Conservation (phyloP, 1,140 invertebrate genomes). For the Trinorchestia longiramus region DNA sequence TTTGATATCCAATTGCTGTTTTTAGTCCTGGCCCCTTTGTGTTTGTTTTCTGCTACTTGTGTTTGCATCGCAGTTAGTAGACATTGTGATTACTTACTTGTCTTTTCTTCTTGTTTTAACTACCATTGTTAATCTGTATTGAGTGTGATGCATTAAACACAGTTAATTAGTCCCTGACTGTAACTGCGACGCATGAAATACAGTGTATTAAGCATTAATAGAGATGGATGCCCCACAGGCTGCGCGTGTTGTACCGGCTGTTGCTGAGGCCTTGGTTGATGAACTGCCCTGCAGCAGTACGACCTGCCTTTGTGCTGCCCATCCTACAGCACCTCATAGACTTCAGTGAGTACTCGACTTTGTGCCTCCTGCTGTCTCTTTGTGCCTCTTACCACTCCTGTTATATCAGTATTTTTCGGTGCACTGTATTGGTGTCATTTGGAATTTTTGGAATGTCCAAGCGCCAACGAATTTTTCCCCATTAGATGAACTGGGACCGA, state of each 20-base stretch:
- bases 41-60: background rate
- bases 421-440: too few relatives aligned
- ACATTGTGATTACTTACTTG: too few relatives aligned
- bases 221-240: background rate
- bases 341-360: background rate
- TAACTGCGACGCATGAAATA: background rate
- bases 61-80: background rate
- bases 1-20: background rate
- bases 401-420: too few relatives aligned
- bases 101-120: too few relatives aligned
- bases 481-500: too few relatives aligned
- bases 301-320: background rate
- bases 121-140: background rate
- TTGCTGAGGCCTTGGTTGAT: constrained; percentile 12
- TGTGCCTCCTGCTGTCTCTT: background rate
- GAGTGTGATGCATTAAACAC: background rate
- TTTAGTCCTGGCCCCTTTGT: background rate
- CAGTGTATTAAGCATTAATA: too few relatives aligned
- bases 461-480: too few relatives aligned
- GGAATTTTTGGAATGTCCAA: too few relatives aligned
- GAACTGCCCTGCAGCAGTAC: background rate
- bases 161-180: background rate
- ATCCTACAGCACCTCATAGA: background rate
- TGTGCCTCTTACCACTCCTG: too few relatives aligned
- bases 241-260: background rate